Base-by-base conservation (phyloP, 1,140 invertebrate species). In the Pentalonia nigronervosa region DNA sequence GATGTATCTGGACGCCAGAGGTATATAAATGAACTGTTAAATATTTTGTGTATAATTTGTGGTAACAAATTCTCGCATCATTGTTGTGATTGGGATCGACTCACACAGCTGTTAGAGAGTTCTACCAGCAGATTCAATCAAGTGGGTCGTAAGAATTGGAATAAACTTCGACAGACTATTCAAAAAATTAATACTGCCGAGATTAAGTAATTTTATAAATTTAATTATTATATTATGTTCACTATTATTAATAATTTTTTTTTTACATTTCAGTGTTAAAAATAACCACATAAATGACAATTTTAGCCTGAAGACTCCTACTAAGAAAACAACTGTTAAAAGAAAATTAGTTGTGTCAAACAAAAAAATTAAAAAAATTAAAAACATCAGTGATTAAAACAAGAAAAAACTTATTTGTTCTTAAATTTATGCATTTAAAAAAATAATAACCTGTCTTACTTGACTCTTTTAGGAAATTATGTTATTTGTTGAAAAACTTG, bases 361-460 rank as follows among this genome's bases (percentile, higher is more conserved):
- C 81, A 93, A 93, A 84, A 93, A 93, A 93, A 14, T 93, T 86
- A 93, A 93, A 93, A 93, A 93, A 93, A 93, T 93, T 93, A 93
- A 93, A 93, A 93, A 86, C 41, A 7, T 93, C 45, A 86, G 84
- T 14, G n/a, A 36, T 41, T 53, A 56, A 48, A 88, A n/a, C 34
- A 50, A 50, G n/a, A 48, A 30, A 86, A 87, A 47, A 50, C 9
- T 88, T 88, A 34, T 50, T 88, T 36, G 8, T 88, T 88, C 30
- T 53, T 88, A 25, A 48, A 45, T 87, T n/a, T 3, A n/a, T 47
- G 6, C 17, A n/a, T 21, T 87, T 34, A 20, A 87, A 47, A 45
- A 87, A 87, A 34, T n/a, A 50, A 88, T 23, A 36, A 36, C 84
- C 41, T 14, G 23, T 41, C 41, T 86, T 17, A 21, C 8, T 86